Base-by-base conservation (phyloP, 2,113 vertebrate genomes). In the Raja brachyura region DNA sequence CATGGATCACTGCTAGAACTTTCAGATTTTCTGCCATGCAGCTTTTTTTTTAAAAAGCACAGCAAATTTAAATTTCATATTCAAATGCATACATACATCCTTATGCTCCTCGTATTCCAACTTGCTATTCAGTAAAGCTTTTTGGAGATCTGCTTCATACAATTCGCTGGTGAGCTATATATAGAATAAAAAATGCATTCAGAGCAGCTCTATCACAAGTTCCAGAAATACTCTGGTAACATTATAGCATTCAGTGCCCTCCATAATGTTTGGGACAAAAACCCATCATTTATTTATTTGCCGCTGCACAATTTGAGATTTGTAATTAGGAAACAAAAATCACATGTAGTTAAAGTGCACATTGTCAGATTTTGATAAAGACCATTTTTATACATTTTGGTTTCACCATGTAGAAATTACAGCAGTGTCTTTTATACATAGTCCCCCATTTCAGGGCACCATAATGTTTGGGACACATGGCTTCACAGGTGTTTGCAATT, bases 91-190 rank as follows among this genome's bases (percentile, higher is more conserved):
- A 93, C 14, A 94, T 97, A 98, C 98, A 97, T 97, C 97, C 96
- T 96, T 98, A 14, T 97, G 96, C 93, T 98, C 96, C 94, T 99
- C 98, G 74, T 96, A 98, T 94, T 99, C 98, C 94, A 98, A 95
- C 96, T 98, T 98, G 95, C 98, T 99, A 81, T 98, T 95, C 93
- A 99, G 97, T 94, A 99, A 95, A n/a, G 98, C 98, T 94, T 98
- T 98, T 95, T 99, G 97, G 95, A 99, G 96, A 95, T 99, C 98
- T n/a, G 98, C 98, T 95, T 99, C 98, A 95, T 98, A 99, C 94
- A 99, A 96, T 95, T 99, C 98, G 94, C 96, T 97, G 93, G 98
- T 98, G 94, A 99, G 95, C 98, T 99, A 93, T 93, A 95, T 93
- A 74, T 90, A 95, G 94, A 94, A 81, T 6, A 33, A 56, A 79